Evolutionary conservation across 2,888 invertebrate genomes (phyloP), one percentile per base, ranked within the genome.

Genomic region (Lasius platythorax): DNA sequence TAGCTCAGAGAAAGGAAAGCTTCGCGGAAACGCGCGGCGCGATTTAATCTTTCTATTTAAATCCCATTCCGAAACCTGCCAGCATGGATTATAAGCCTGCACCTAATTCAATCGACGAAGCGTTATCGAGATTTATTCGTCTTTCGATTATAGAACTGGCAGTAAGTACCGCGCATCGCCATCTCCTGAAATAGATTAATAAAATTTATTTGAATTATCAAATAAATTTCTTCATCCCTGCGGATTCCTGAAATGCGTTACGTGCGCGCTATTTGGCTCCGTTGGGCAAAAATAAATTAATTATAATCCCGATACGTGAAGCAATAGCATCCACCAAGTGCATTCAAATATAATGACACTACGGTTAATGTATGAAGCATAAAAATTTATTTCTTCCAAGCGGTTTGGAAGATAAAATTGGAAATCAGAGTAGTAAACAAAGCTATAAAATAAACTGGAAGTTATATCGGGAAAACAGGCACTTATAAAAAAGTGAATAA

Each of bases 1-100:
- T 61, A 66, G 78, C 30, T 82, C 43, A 30, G 40, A 76, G 28
- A 79, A 56, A 28, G 30, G 56, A 8, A 40, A 46, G 75, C 18
- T 43, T 43, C n/a, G 53, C 43, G 30, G 70, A 56, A 40, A 30
- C 67, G 43, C 67, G 40, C 43, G 43, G 15, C 28, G 8, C 43
- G 73, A 79, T 73, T 33, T 58, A 73, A 79, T 79, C 79, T 79
- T 81, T 81, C 79, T 81, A 81, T 81, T 81, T 81, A 74, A 81
- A 74, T 81, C 74, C 28, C 46, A 74, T 46, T 23, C 28, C 78
- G 43, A 78, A 58, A 78, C 56, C 73, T 23, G 67, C 43, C 67
- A 46, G 50, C 50, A 53, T 43, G 73, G 61, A 79, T 79, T 81
- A 81, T 81, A 73, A 81, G 58, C 61, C 58, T 8, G 56, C 70